A percentile compares a stretch with the other conserved stretches of the same genome.
Evolutionary conservation across 2,888 invertebrate genomes (phyloP).

Genomic region (Oeneis ivallda): DNA sequence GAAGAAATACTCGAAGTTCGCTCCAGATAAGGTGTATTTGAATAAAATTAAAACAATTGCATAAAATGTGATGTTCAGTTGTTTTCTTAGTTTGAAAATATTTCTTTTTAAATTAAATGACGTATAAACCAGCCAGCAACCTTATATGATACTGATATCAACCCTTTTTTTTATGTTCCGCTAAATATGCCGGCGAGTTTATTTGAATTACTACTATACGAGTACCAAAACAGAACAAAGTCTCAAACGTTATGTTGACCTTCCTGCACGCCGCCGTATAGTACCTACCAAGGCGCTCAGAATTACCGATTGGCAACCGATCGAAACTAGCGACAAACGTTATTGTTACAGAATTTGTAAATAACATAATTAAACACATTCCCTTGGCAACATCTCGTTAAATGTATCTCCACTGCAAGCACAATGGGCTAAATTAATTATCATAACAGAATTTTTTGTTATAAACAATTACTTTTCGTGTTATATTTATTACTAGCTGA

Average conservation of each 20-base stretch:
- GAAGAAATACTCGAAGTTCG: too few relatives aligned
- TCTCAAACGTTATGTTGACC: conserved; percentile 1
- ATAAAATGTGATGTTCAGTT: too few relatives aligned
- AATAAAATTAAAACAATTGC: too few relatives aligned
- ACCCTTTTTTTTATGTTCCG: too few relatives aligned
- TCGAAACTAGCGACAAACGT: conserved; percentile 54
- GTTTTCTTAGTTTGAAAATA: too few relatives aligned
- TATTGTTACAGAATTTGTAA: conserved; percentile 50
- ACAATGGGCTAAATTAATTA: conserved; percentile 61
- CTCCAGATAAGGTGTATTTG: too few relatives aligned
- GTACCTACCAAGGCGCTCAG: conserved; percentile 38
- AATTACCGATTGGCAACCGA: conserved; percentile 71
- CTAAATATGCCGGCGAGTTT: too few relatives aligned
- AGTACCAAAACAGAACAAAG: not conserved
- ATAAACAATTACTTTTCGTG: conserved; percentile 40
- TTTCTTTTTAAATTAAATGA: too few relatives aligned
- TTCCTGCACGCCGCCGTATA: not conserved
- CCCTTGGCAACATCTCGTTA: conserved; percentile 45
- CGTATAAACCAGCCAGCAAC: too few relatives aligned
- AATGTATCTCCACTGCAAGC: conserved; percentile 44
- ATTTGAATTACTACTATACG: too few relatives aligned
- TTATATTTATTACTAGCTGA: too few relatives aligned
- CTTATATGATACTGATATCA: too few relatives aligned
- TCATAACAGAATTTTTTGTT: conserved; percentile 22
- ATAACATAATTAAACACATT: conserved; percentile 42